These are phyloP conservation scores for Denticeps clupeoides DNA, from an alignment of 2,797 vertebrate species.

Conservation along the genomic window DNA sequence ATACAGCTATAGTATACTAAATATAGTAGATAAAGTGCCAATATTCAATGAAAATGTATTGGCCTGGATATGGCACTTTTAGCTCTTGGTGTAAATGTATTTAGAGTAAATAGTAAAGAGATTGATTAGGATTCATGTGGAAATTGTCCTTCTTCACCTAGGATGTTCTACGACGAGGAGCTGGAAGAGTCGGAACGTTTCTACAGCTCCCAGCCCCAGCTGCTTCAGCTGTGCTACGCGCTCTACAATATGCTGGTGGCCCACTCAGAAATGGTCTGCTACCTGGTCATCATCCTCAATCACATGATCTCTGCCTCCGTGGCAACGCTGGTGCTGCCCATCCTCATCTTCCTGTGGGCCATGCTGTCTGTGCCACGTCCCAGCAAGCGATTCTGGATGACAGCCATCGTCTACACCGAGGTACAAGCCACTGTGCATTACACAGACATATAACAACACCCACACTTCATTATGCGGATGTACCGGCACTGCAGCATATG, in stretches of 20 bases:
- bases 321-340: constrained; percentile 80
- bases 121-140: too few species aligned
- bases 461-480: not conserved
- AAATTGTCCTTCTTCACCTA: constrained; percentile 28
- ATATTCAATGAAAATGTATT: too few species aligned
- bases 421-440: constrained; percentile 49
- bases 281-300: constrained; percentile 81
- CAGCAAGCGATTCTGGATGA: constrained; percentile 95
- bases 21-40: too few species aligned
- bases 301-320: constrained; percentile 89
- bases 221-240: constrained; percentile 78
- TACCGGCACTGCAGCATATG: too few species aligned
- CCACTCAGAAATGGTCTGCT: constrained; percentile 78
- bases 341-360: constrained; percentile 91
- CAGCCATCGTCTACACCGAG: constrained; percentile 92
- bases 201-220: constrained; percentile 73
- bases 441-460: not conserved
- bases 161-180: constrained; percentile 80
- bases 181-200: constrained; percentile 81
- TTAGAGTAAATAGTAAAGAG: too few species aligned
- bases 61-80: too few species aligned
- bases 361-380: constrained; percentile 87
- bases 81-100: too few species aligned
- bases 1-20: too few species aligned
- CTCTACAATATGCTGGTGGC: constrained; percentile 86